Evolutionary conservation across 2,113 vertebrate species (phyloP), one percentile per base, ranked within the genome.

Genomic region (Sylvilagus bachmani): DNA sequence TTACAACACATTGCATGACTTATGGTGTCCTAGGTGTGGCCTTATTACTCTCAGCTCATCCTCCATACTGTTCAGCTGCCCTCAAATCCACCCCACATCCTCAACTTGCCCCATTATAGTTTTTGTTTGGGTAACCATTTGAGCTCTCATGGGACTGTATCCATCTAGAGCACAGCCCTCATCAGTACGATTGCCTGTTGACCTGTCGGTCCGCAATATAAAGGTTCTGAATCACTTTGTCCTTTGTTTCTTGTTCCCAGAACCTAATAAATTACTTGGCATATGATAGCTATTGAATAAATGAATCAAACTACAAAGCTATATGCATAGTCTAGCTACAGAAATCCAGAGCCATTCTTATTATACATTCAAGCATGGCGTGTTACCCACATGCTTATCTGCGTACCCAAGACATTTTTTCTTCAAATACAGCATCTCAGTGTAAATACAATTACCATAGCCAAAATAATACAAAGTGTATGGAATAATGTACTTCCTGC

Each of bases 301-400:
- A 74, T 85, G 89, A 77, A 62, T 85, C 62, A 89, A 49, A 81
- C 49, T 53, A 74, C 74, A 71, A 77, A 92, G 71, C 27, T 29
- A 31, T 86, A 25, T 70, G 49, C 69, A 71, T 9, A 67, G 24
- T 83, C 38, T 75, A 86, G 38, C 69, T 89, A 74, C 71, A 89
- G 67, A 1, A 83, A 16, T 86, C 78, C 61, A 53, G 33, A 84
- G 49, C 2, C 31, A 71, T 71, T 91, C 31, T 58, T 58, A 33
- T 62, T 51, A 58, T 61, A 62, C 21, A 58, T 38, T 51, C 80
- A 80, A 36, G 53, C 31, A 75, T 16, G 29, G 3, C n/a, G 67
- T 64, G 31, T 75, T 67, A 36, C 29, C 53, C 86, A 79, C 13
- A 75, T 44, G 7, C 4, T 84, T 80, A 87, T 19, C 75, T 92